Percentiles rank a stretch among this genome's conserved stretches.
These are phyloP conservation scores for Caenorhabditis remanei DNA, from an alignment of 1,140 invertebrate species.

Conservation along the genomic window DNA sequence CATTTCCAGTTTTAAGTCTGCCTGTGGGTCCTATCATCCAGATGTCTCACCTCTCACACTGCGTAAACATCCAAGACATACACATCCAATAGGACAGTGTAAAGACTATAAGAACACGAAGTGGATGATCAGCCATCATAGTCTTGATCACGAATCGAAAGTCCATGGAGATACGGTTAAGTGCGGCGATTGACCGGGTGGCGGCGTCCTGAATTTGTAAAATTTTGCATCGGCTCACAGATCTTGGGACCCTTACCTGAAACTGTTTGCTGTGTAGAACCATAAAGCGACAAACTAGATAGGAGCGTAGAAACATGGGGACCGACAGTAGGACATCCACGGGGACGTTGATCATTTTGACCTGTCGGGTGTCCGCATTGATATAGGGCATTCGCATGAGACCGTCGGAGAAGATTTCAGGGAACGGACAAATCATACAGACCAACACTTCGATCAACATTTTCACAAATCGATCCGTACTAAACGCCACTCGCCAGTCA, in stretches of 20 bases:
- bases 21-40: not conserved
- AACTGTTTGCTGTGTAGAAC: conserved; percentile 98
- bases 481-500: conserved; percentile 77
- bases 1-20: not conserved
- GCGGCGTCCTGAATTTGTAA: conserved; percentile 66
- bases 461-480: conserved; percentile 74
- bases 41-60: conserved; percentile 70
- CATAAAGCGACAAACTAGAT: conserved; percentile 99
- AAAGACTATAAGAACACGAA: conserved; percentile 76
- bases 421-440: conserved; percentile 77
- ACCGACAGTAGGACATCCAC: conserved; percentile 94
- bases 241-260: conserved; percentile 78
- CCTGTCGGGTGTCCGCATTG: conserved; percentile 67
- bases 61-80: conserved; percentile 78
- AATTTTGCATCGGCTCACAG: not conserved
- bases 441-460: conserved; percentile 73
- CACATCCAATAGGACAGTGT: conserved; percentile 77
- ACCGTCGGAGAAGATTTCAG: conserved; percentile 68
- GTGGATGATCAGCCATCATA: conserved; percentile 77
- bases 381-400: conserved; percentile 75
- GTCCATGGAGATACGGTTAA: conserved; percentile 78
- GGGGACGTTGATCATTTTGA: conserved; percentile 72
- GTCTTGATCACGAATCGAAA: conserved; percentile 77
- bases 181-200: conserved; percentile 74
- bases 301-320: conserved; percentile 98